phyloP scores from a whole-genome alignment of 2,888 invertebrate species.

The Tenthredo scrophulariae region DNA sequence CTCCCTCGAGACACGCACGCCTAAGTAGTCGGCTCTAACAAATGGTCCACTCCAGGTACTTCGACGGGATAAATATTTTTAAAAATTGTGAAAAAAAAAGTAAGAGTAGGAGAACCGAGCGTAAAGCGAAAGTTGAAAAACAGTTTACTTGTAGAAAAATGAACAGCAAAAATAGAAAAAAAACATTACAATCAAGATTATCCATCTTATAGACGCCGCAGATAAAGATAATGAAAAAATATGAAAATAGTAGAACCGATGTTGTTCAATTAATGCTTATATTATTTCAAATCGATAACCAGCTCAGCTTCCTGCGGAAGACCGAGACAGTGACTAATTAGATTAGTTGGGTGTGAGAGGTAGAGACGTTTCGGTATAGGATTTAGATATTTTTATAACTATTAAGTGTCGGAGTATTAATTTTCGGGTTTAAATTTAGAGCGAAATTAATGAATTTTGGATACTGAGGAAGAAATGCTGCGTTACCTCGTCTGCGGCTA shows the following conservation, averaged over 20 bases:
- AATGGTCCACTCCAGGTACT: slow-evolving; percentile 11
- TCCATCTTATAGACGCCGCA: background rate
- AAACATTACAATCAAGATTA: background rate
- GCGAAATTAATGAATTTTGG: background rate
- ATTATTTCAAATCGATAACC: background rate
- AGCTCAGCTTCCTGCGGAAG: background rate
- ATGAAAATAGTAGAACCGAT: background rate
- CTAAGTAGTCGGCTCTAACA: background rate
- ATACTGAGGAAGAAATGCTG: background rate
- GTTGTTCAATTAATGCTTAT: background rate
- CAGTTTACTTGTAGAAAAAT: background rate
- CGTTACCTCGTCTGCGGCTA: background rate
- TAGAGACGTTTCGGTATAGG: background rate
- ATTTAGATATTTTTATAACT: background rate
- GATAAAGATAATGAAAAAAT: background rate
- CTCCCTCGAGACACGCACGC: background rate
- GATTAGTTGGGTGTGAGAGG: background rate
- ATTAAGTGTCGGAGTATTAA: background rate
- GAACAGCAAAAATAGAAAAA: background rate
- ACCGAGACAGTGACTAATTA: background rate
- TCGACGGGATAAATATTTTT: background rate
- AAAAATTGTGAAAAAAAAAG: background rate
- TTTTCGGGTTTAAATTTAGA: background rate
- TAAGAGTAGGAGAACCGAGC: background rate
- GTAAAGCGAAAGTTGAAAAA: background rate